Conservation (phyloP, 2,113 vertebrate species). For the Leucosticte australis region DNA sequence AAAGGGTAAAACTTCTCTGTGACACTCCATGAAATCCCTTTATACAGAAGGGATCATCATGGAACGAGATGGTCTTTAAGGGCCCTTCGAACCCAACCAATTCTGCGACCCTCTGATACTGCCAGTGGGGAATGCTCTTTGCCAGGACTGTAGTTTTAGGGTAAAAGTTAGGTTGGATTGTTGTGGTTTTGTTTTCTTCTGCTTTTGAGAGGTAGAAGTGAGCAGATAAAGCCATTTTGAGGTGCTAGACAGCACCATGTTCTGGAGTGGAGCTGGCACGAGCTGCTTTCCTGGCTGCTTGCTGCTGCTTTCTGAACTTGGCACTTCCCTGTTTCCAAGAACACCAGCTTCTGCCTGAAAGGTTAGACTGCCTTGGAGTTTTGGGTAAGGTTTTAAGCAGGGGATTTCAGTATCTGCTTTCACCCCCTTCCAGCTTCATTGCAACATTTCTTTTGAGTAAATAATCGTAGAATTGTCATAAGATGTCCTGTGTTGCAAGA, state of each 20-base stretch:
- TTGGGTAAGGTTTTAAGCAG: not conserved
- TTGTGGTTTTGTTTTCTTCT: not conserved
- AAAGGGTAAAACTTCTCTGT: not conserved
- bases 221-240: not conserved
- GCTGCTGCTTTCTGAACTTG: not conserved
- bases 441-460: not conserved
- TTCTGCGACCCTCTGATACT: not conserved
- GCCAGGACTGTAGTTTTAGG: not conserved
- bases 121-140: not conserved
- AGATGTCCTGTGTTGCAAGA: not conserved
- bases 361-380: not conserved
- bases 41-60: not conserved
- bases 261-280: not conserved
- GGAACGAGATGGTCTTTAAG: not conserved
- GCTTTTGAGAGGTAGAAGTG: not conserved
- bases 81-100: not conserved
- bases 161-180: not conserved
- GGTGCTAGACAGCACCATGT: accelerated
- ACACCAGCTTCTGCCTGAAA: not conserved
- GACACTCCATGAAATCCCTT: not conserved
- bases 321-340: not conserved
- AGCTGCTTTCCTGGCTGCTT: not conserved
- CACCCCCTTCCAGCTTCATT: not conserved
- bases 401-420: not conserved
- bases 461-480: not conserved